phyloP scores from a whole-genome alignment of 2,888 invertebrate genomes.

The Xylota segnis region DNA sequence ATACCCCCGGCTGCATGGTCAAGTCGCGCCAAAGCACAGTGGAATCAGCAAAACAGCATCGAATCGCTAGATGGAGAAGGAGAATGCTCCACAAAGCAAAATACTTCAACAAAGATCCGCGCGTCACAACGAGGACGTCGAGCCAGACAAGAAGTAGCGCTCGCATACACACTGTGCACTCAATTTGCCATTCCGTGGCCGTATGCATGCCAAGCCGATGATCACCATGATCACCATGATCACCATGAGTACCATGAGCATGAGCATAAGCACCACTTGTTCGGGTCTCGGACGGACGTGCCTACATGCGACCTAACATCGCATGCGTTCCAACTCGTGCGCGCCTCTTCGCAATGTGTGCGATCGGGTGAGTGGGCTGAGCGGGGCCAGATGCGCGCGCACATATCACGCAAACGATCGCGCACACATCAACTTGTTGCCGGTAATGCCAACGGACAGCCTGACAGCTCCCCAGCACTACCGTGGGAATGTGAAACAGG shows the following conservation, averaged over 20 bases:
- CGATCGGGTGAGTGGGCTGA: slow-evolving; percentile 11
- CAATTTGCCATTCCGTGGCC: slow-evolving; percentile 70
- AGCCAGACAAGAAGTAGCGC: slow-evolving; percentile 2
- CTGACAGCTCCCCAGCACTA: slow-evolving; percentile 75
- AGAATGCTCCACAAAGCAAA: neutral
- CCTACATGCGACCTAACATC: slow-evolving; percentile 73
- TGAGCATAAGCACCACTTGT: slow-evolving; percentile 65
- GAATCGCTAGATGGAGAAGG: neutral
- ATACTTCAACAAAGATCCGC: slow-evolving; percentile 20
- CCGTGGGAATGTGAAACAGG: slow-evolving; percentile 77
- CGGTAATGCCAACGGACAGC: slow-evolving; percentile 71
- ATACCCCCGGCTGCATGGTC: slow-evolving; percentile 55
- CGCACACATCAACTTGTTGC: slow-evolving; percentile 74
- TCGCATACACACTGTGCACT: slow-evolving; percentile 40
- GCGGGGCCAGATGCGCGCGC: slow-evolving; percentile 40
- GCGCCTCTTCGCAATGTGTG: slow-evolving; percentile 67
- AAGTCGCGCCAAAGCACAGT: slow-evolving; percentile 30
- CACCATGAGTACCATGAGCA: slow-evolving; percentile 27
- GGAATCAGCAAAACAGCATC: no score
- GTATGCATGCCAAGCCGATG: slow-evolving; percentile 52
- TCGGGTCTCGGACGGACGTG: slow-evolving; percentile 63
- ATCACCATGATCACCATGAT: slow-evolving; percentile 32
- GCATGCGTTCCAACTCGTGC: slow-evolving; percentile 79
- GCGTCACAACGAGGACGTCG: slow-evolving; percentile 47
- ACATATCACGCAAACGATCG: slow-evolving; percentile 73